phyloP scores from a whole-genome alignment of 2,888 invertebrate species.

The Abrostola tripartita region DNA sequence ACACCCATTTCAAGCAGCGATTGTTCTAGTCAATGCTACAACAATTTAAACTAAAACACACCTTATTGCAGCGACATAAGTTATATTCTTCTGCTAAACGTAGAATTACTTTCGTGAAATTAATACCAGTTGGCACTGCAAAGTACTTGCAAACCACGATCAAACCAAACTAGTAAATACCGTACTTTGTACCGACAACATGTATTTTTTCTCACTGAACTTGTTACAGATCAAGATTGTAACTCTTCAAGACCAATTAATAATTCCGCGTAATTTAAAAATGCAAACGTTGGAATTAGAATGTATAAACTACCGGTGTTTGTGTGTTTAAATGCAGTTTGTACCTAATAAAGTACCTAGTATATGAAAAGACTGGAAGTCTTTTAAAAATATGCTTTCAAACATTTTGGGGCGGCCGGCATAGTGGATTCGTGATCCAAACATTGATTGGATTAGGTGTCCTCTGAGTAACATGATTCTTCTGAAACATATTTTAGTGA shows the following conservation, averaged over 20 bases:
- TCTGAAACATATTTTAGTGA: too few relatives aligned
- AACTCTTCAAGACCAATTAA: conserved; percentile 2
- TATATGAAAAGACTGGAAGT: too few relatives aligned
- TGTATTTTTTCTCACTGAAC: conserved; percentile 17
- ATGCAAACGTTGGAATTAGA: neutral
- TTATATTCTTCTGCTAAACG: conserved; percentile 1
- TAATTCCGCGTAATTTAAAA: neutral
- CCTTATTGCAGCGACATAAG: neutral
- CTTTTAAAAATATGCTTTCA: too few relatives aligned
- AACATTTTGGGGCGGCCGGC: too few relatives aligned
- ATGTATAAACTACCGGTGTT: too few relatives aligned
- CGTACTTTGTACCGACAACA: neutral
- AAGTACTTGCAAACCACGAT: conserved; percentile 15
- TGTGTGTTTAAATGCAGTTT: neutral
- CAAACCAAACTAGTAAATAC: conserved; percentile 11
- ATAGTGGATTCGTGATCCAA: too few relatives aligned
- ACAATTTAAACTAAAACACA: conserved; percentile 6
- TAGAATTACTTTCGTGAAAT: conserved; percentile 10
- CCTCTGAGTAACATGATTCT: too few relatives aligned
- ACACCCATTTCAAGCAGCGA: conserved; percentile 1
- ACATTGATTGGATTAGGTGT: too few relatives aligned
- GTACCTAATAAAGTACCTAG: too few relatives aligned
- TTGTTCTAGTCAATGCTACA: conserved; percentile 14
- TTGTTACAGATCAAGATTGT: conserved; percentile 27
- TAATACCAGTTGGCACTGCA: conserved; percentile 21